These are phyloP conservation scores for Pangasius larnaudii DNA, from an alignment of 2,797 vertebrate species.

Conservation along the genomic window DNA sequence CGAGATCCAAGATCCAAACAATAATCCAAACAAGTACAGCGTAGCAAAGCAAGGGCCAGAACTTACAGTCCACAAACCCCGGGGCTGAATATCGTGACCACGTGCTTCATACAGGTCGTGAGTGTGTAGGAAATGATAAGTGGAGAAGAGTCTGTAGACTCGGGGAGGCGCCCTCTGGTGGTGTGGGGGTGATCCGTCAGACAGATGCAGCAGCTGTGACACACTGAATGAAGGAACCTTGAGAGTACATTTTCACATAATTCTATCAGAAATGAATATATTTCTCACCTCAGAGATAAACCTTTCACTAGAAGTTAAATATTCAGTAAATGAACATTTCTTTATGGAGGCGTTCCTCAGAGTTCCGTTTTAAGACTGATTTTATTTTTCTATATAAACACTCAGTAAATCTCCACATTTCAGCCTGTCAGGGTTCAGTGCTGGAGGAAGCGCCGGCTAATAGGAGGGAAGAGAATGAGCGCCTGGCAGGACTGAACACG, in stretches of 20 bases:
- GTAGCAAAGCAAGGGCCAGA: too few relatives aligned
- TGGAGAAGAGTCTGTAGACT: neutral
- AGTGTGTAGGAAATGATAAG: neutral
- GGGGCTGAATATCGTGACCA: neutral
- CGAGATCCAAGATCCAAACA: too few relatives aligned
- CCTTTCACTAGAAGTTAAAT: neutral
- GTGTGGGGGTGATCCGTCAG: neutral
- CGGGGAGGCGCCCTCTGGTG: neutral
- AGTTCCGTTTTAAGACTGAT: neutral
- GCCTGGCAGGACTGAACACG: slow-evolving; percentile 6
- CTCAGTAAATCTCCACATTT: neutral
- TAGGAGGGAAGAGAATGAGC: neutral
- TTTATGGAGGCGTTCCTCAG: neutral
- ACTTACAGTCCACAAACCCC: neutral
- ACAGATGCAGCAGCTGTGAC: neutral
- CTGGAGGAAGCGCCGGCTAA: slow-evolving; percentile 19
- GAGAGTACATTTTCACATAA: neutral
- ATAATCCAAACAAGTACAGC: neutral
- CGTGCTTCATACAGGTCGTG: neutral
- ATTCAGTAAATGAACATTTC: neutral
- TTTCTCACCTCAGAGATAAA: neutral
- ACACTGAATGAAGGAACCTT: neutral
- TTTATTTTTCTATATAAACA: neutral
- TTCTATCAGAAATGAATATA: neutral
- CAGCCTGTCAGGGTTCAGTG: neutral